Evolutionary conservation across 2,888 invertebrate species (phyloP).

Genomic region (Hoplodrina ambigua): DNA sequence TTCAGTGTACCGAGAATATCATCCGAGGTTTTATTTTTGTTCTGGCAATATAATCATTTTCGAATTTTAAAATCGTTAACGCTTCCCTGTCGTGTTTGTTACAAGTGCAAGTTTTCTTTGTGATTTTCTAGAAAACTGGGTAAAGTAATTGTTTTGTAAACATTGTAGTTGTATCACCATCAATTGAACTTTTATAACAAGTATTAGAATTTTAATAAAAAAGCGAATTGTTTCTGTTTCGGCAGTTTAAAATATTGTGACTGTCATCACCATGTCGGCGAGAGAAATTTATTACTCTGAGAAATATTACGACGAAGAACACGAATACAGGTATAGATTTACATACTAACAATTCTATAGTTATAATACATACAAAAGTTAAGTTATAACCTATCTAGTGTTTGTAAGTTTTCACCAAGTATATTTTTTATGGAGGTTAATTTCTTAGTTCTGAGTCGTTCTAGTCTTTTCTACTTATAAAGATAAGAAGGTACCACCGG

Average conservation of each 20-base stretch:
- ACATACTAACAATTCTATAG: neutral
- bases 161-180: conserved; percentile 9
- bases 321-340: conserved; percentile 95
- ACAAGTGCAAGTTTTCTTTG: conserved; percentile 54
- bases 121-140: conserved; percentile 52
- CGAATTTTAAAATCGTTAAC: conserved; percentile 82
- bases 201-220: conserved; percentile 14
- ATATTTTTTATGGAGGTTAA: conserved; percentile 8
- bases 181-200: conserved; percentile 1
- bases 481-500: neutral
- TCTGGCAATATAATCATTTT: conserved; percentile 67
- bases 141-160: conserved; percentile 25
- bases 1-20: conserved; percentile 20
- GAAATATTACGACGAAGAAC: conserved; percentile 97
- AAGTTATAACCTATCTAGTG: conserved; percentile 33
- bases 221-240: conserved; percentile 28
- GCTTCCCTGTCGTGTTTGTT: conserved; percentile 65
- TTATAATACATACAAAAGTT: too few relatives aligned
- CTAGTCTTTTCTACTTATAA: neutral
- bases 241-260: conserved; percentile 46
- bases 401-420: conserved; percentile 1
- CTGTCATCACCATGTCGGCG: conserved; percentile 84
- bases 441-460: neutral
- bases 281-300: conserved; percentile 97
- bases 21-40: conserved; percentile 6